Evolutionary conservation across 2,797 vertebrate genomes (phyloP).

Genomic region (Dryobates pubescens): DNA sequence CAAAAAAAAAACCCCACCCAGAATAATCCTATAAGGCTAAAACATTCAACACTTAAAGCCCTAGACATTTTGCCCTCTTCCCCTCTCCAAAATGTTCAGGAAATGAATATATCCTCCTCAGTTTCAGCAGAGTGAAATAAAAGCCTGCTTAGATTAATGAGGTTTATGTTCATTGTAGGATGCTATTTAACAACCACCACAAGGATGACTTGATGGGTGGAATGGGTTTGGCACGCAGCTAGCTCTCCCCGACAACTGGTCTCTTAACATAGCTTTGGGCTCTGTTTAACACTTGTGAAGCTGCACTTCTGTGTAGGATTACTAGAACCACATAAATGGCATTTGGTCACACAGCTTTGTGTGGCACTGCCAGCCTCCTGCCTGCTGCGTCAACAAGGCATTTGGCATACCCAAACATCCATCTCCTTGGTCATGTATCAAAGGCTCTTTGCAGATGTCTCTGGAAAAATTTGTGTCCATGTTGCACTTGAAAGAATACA

Average conservation of each 20-base stretch:
- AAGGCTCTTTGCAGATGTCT: neutral
- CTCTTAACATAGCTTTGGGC: neutral
- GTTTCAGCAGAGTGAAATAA: neutral
- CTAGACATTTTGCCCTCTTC: neutral
- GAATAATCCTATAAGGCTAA: neutral
- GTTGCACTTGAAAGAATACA: slow-evolving; percentile 14
- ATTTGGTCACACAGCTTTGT: fast-evolving
- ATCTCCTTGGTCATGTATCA: neutral
- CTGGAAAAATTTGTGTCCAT: neutral
- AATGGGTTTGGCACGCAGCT: neutral
- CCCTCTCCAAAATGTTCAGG: neutral
- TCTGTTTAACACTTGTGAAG: slow-evolving; percentile 4
- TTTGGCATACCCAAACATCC: neutral
- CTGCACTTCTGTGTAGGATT: neutral
- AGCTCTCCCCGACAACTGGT: neutral
- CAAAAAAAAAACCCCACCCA: neutral
- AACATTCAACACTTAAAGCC: neutral
- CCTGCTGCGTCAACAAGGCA: neutral
- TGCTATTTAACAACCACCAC: neutral
- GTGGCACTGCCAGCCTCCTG: neutral
- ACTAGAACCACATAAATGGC: neutral
- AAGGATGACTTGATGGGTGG: neutral
- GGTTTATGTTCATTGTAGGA: neutral
- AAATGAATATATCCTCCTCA: neutral
- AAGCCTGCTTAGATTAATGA: neutral